Percentiles rank a stretch among this genome's conserved stretches.
These are phyloP conservation scores for Gnatocerus cornutus DNA, from an alignment of 2,888 invertebrate species.

Conservation along the genomic window DNA sequence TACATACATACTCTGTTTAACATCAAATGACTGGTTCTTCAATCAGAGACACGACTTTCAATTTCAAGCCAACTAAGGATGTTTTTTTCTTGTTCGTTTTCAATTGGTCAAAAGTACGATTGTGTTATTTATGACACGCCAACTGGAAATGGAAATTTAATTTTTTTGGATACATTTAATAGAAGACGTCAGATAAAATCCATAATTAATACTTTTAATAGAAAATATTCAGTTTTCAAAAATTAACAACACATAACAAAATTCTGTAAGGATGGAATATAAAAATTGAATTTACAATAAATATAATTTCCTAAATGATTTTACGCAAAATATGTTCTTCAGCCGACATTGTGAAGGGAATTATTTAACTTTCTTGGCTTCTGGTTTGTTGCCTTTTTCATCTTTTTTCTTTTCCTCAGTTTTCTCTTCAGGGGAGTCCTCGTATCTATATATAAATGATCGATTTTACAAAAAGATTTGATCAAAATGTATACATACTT, in stretches of 20 bases:
- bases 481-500: constrained; percentile 78
- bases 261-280: constrained; percentile 26
- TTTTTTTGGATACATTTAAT: no score
- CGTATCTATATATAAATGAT: constrained; percentile 74
- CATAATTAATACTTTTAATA: constrained; percentile 25
- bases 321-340: constrained; percentile 5
- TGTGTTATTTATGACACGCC: no score
- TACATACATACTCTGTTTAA: no score
- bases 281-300: constrained; percentile 29
- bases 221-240: constrained; percentile 28
- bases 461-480: no score
- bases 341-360: constrained; percentile 12
- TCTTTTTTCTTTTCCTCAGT: constrained; percentile 68
- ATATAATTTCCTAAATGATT: constrained; percentile 14
- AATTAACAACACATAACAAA: constrained; percentile 20
- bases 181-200: no score
- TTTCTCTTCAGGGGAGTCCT: constrained; percentile 77
- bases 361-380: constrained; percentile 67
- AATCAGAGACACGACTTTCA: no score
- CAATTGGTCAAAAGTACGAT: no score
- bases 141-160: no score
- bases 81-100: no score
- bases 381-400: constrained; percentile 66
- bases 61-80: no score
- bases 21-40: no score